phyloP scores from a whole-genome alignment of 2,888 invertebrate species.

The Chrysotoxum bicinctum region DNA sequence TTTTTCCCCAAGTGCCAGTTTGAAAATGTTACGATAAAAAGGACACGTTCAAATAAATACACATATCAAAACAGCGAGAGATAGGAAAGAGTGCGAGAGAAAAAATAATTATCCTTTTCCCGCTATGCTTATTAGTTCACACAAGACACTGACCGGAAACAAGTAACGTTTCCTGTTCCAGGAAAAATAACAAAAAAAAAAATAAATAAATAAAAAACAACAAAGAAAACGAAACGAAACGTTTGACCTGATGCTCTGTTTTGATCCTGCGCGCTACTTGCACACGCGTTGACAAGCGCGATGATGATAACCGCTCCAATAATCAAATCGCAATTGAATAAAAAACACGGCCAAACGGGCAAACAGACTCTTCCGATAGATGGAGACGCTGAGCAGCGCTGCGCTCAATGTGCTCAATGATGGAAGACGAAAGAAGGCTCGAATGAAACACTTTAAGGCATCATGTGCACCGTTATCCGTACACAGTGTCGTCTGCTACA shows the following conservation, averaged over 20 bases:
- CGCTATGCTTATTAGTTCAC: constrained; percentile 48
- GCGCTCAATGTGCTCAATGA: constrained; percentile 60
- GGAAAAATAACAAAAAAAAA: background rate
- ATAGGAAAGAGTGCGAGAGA: background rate
- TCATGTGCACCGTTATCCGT: constrained; percentile 73
- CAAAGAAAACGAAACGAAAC: constrained; percentile 25
- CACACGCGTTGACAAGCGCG: constrained; percentile 69
- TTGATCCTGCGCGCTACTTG: constrained; percentile 66
- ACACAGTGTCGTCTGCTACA: constrained; percentile 73
- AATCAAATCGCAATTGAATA: constrained; percentile 68
- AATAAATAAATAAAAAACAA: background rate
- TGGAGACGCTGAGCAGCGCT: constrained; percentile 59
- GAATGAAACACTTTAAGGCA: constrained; percentile 73
- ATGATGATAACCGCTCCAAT: constrained; percentile 67
- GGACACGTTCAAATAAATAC: constrained; percentile 13
- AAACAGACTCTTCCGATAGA: constrained; percentile 66
- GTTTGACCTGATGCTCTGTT: constrained; percentile 44
- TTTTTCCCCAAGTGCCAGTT: constrained; percentile 14
- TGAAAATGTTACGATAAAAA: constrained; percentile 36
- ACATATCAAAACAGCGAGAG: background rate
- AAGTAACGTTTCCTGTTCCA: constrained; percentile 35
- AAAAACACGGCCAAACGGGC: constrained; percentile 56
- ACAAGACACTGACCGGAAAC: constrained; percentile 37
- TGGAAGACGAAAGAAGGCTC: constrained; percentile 73
- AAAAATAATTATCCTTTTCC: constrained; percentile 46